Evolutionary conservation across 2,797 vertebrate genomes (phyloP).

Genomic region (Lithobates pipiens): DNA sequence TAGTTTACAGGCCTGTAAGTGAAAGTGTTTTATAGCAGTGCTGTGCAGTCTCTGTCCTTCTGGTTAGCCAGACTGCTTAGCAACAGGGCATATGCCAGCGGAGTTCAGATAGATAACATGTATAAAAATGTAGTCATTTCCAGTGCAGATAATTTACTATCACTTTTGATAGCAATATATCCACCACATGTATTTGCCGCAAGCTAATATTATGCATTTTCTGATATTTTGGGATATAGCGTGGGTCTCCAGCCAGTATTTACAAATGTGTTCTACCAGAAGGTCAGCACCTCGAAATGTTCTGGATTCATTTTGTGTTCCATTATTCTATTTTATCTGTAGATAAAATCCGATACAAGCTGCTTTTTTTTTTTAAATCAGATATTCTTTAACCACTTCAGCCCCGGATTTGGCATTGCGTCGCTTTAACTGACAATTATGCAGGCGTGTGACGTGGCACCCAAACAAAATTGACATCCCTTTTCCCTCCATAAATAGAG

Average conservation of each 20-base stretch:
- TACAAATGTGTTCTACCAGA: not conserved
- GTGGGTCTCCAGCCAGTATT: not conserved
- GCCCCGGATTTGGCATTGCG: no score
- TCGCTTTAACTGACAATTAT: no score
- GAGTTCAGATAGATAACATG: not conserved
- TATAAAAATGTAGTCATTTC: not conserved
- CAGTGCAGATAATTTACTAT: not conserved
- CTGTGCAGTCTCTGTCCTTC: not conserved
- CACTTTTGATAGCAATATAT: not conserved
- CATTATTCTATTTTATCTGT: not conserved
- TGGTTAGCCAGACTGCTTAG: not conserved
- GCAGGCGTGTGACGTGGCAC: no score
- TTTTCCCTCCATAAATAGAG: no score
- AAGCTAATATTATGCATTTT: not conserved
- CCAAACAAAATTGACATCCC: no score
- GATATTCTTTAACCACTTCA: no score
- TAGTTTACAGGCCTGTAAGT: not conserved
- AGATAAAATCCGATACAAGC: not conserved
- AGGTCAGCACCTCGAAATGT: not conserved
- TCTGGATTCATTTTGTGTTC: not conserved
- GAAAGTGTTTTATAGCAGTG: not conserved
- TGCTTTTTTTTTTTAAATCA: not conserved
- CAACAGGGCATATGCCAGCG: not conserved
- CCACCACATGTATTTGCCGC: not conserved
- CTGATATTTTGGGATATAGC: not conserved